Base-by-base conservation (phyloP, 2,113 vertebrate species). In the Trachemys scripta region DNA sequence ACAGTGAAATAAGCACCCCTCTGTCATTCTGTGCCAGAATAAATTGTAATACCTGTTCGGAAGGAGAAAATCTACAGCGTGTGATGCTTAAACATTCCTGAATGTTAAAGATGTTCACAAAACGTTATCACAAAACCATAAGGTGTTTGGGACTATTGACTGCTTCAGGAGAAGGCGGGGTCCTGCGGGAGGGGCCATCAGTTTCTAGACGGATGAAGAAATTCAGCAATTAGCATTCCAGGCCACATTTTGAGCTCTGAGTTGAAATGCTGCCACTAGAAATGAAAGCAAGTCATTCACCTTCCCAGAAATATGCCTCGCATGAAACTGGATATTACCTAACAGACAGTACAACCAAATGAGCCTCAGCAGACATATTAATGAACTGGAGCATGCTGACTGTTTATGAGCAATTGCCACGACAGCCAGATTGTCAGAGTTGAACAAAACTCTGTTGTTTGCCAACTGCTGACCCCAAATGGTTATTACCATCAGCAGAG, bases 401-500 rank as follows among this genome's bases (percentile, higher is more conserved):
- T 56, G 4, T 83, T 97, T 90, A 69, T 42, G 79, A 50, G 38
- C 76, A 90, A 78, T 93, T 82, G 49, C 35, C 6, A 84, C 12
- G 80, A 38, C 8, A 90, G 65, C 17, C 38, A 93, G 49, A 90
- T 87, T 87, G 80, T 92, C 78, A 82, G 87, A 97, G 22, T 69
- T 94, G 76, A 96, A 87, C 75, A 85, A 78, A 91, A 90, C 84
- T 16, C 12, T 85, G 51, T 57, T 88, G 7, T 90, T 86, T 97
- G 78, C 54, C 69, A 95, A 81, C 76, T 85, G 9, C 35, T 91
- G 17, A 20, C 57, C 42, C 45, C 82, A 96, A 95, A 93, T 27
- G 24, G n/a, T 49, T 54, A 27, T 84, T 89, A 69, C 25, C 49
- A 83, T 49, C 5, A 22, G 31, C 53, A 20, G 14, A 88, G 10